Base-by-base conservation (phyloP, 2,888 invertebrate species). In the Caenorhabditis zanzibari region DNA sequence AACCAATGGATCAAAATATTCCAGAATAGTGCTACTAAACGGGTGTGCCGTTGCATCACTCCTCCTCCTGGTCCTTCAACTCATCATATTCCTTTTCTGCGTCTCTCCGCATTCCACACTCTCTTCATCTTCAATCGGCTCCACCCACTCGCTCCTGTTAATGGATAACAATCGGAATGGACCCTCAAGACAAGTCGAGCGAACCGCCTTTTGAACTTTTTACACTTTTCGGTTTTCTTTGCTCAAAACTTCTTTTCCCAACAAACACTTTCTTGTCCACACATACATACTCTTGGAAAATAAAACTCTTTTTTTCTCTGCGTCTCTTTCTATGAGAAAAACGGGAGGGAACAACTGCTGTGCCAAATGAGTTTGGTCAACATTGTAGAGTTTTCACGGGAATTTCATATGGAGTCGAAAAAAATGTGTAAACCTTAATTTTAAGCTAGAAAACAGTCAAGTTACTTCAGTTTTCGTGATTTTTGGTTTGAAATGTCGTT, bases 21-120 rank as follows among this genome's bases (percentile, higher is more conserved):
- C 12, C 86, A 86, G 86, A 58, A 83, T 86, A 52, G 76, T 84
- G 7, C 66, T 86, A 1, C 61, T 86, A 9, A 84, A 86, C 69
- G 72, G 82, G 49, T 81, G 84, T 19, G 75, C 84, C 2, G 66
- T 82, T 19, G 82, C 66, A 19, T 68, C 82, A 7, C 66, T 79
- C 16, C 26, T 81, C 3, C 47, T 86, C 6, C 64, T 86, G 22
- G 71, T 79, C 61, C 80, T 80, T 35, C 86, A 86, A 69, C 28
- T 82, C 26, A 68, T 80, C 52, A 56, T 81, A 35, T 82, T 82
- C 28, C 24, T 69, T 32, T 68, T 84, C 80, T 82, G 79, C 52
- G 61, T 82, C 47, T 68, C 82, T 19, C 24, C 71, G 2, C 6
- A 44, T 12, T 35, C 44, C 9, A 38, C 24, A 38, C 59, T 12